Percentiles rank a stretch among this genome's conserved stretches.
phyloP scores from a whole-genome alignment of 2,888 invertebrate genomes.

The Callyntrura sp. region DNA sequence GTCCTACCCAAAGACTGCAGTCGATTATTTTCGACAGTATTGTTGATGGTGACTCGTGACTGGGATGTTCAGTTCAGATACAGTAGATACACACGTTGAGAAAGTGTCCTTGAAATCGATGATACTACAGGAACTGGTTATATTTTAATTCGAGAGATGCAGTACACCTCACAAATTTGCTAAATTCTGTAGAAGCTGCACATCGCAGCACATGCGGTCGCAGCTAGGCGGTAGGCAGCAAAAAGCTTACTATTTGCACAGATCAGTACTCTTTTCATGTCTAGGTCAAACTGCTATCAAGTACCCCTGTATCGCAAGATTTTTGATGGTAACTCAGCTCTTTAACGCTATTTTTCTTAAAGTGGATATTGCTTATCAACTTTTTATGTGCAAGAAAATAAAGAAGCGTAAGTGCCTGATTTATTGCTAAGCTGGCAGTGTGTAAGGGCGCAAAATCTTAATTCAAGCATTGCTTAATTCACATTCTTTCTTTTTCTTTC shows the following conservation, averaged over 20 bases:
- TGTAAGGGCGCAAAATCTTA: too few species aligned
- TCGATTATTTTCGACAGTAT: not conserved
- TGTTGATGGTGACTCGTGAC: not conserved
- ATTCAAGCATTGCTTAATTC: not conserved
- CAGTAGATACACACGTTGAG: conserved; percentile 9
- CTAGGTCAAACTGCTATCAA: conserved; percentile 65
- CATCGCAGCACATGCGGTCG: conserved; percentile 44
- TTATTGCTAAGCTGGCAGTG: not conserved
- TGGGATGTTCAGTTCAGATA: conserved; percentile 4
- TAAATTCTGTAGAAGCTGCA: conserved; percentile 40
- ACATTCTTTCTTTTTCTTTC: not conserved
- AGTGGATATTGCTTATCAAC: not conserved
- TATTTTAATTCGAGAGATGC: not conserved
- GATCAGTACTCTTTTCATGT: conserved; percentile 60
- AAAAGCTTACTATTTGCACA: conserved; percentile 17
- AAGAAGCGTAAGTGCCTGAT: not conserved
- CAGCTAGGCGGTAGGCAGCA: not conserved
- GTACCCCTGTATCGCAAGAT: not conserved
- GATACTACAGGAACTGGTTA: not conserved
- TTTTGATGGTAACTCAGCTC: conserved; percentile 14
- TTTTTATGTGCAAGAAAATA: too few species aligned
- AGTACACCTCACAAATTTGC: not conserved
- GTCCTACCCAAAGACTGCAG: not conserved
- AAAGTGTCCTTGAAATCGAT: conserved; percentile 57
- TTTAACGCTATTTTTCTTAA: not conserved